Percentiles rank a stretch among this genome's conserved stretches.
Conservation (phyloP, 2,113 vertebrate species). For the Elanus axillaris region DNA sequence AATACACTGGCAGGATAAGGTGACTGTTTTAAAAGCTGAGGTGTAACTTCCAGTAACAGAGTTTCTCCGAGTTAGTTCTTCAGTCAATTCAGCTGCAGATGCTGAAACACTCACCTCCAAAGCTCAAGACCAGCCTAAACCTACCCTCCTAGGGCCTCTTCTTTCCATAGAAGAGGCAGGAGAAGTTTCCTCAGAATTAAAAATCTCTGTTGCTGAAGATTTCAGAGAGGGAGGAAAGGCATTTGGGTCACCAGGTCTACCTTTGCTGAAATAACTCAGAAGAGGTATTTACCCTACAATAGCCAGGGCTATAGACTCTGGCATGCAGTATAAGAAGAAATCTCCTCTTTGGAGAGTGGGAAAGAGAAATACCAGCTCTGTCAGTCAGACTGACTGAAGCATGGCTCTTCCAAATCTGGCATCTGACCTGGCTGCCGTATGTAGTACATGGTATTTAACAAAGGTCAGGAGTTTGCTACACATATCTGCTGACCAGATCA, state of each 20-base stretch:
- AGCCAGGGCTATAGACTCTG: not conserved
- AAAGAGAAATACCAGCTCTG: not conserved
- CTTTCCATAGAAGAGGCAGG: not conserved
- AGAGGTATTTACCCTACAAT: not conserved
- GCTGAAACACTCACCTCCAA: not conserved
- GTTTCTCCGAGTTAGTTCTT: not conserved
- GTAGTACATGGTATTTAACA: accelerated
- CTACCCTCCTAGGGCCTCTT: not conserved
- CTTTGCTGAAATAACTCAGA: not conserved
- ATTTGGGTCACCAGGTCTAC: not conserved
- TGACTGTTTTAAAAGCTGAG: not conserved
- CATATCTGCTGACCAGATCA: not conserved
- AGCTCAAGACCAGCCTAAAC: not conserved
- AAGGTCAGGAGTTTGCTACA: not conserved
- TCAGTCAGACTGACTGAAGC: not conserved
- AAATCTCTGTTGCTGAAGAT: not conserved
- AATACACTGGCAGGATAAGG: not conserved
- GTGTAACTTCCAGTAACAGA: not conserved
- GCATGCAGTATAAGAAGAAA: not conserved
- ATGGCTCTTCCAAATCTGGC: not conserved
- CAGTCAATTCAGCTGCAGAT: not conserved
- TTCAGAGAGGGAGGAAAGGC: not conserved
- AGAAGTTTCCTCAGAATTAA: not conserved
- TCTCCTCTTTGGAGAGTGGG: not conserved
- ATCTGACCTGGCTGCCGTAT: not conserved